Percentiles rank a stretch among this genome's conserved stretches.
phyloP scores from a whole-genome alignment of 2,797 vertebrate genomes.

The Enteromius argenteus region DNA sequence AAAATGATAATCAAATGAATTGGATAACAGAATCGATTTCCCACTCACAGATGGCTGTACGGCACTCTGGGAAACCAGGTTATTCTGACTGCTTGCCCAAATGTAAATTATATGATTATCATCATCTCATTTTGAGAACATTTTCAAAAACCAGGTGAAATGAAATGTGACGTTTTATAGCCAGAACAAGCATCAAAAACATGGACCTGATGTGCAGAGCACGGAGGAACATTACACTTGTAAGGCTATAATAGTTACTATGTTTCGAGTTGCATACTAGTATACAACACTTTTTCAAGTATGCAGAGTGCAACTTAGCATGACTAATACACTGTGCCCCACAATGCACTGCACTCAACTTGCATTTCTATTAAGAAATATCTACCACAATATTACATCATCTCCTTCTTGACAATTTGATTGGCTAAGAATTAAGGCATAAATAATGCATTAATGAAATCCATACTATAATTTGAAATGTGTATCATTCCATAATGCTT shows the following conservation, averaged over 20 bases:
- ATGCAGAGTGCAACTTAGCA: background rate
- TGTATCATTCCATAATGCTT: background rate
- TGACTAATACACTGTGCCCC: background rate
- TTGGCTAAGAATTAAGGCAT: background rate
- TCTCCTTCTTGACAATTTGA: background rate
- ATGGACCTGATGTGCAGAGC: background rate
- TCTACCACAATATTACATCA: background rate
- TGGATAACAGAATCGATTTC: slow-evolving; percentile 7
- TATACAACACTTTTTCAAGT: background rate
- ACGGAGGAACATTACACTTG: background rate
- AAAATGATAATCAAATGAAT: slow-evolving; percentile 21
- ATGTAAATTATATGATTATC: background rate
- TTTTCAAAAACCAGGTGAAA: background rate
- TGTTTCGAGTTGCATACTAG: background rate
- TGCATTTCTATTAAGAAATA: background rate
- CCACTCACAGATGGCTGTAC: slow-evolving; percentile 30
- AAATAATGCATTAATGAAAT: background rate
- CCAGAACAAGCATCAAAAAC: slow-evolving; percentile 11
- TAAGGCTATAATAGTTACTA: background rate
- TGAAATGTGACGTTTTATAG: background rate
- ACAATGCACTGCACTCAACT: background rate
- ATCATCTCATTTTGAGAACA: slow-evolving; percentile 2
- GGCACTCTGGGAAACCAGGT: background rate
- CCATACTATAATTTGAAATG: background rate
- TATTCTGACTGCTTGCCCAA: slow-evolving; percentile 10